Evolutionary conservation across 2,888 invertebrate species (phyloP).

Genomic region (Nemotelus nigrinus): DNA sequence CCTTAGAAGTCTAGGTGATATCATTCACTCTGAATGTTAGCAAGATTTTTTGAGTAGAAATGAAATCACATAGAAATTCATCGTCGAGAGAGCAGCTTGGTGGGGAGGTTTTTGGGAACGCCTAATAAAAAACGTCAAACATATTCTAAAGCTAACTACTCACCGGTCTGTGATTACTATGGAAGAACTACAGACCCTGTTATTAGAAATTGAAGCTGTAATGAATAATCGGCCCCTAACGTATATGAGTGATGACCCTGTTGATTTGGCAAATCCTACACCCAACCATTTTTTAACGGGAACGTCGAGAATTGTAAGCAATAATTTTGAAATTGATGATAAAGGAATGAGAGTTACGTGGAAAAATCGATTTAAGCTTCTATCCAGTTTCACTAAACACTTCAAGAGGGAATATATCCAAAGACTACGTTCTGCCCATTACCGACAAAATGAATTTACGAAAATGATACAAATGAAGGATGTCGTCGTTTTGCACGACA

Average conservation of each 20-base stretch:
- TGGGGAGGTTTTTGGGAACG: too few species aligned
- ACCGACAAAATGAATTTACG: too few species aligned
- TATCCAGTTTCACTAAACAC: background rate
- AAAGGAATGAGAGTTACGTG: background rate
- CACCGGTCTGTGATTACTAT: background rate
- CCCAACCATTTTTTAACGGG: background rate
- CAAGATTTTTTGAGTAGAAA: too few species aligned
- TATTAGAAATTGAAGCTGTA: background rate
- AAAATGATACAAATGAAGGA: too few species aligned
- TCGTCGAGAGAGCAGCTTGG: too few species aligned
- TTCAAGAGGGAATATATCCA: background rate
- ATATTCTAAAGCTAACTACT: too few species aligned
- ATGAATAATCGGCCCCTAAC: background rate
- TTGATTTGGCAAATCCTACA: constrained; percentile 40
- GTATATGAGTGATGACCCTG: constrained; percentile 23
- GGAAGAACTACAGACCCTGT: background rate
- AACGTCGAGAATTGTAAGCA: background rate
- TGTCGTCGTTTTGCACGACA: too few species aligned
- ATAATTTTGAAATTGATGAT: too few species aligned
- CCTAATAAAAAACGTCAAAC: too few species aligned
- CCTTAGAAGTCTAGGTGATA: too few species aligned
- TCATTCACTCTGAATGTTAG: too few species aligned
- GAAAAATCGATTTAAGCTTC: background rate
- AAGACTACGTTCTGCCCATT: background rate
- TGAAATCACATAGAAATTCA: too few species aligned